A percentile compares a stretch with the other conserved stretches of the same genome.
Conservation (phyloP, 2,113 vertebrate genomes). For the Engystomops pustulosus region DNA sequence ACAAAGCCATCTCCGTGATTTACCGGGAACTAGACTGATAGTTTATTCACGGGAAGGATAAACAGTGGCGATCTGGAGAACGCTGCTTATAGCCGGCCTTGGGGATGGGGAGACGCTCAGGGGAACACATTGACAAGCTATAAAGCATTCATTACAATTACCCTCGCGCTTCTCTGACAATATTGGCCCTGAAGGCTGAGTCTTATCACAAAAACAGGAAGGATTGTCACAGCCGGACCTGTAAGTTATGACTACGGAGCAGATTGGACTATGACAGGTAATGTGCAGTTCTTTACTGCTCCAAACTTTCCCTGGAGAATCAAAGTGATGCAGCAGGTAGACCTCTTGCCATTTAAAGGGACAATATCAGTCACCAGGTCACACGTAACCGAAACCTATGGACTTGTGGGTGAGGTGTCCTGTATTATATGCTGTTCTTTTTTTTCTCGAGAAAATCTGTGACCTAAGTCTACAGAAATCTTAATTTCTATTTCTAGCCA, state of each 20-base stretch:
- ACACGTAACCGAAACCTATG: too few relatives aligned
- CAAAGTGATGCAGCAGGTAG: neutral
- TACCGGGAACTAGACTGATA: slow-evolving; percentile 62
- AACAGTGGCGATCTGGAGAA: slow-evolving; percentile 68
- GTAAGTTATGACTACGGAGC: slow-evolving; percentile 50
- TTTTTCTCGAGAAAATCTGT: too few relatives aligned
- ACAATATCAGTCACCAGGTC: too few relatives aligned
- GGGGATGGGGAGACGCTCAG: slow-evolving; percentile 64
- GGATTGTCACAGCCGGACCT: slow-evolving; percentile 22
- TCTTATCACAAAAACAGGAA: slow-evolving; percentile 49
- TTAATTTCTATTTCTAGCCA: too few relatives aligned
- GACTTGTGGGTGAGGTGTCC: too few relatives aligned
- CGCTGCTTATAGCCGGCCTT: slow-evolving; percentile 63
- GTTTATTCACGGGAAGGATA: slow-evolving; percentile 67
- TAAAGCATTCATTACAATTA: slow-evolving; percentile 62
- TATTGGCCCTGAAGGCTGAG: slow-evolving; percentile 53
- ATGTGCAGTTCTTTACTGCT: slow-evolving; percentile 17
- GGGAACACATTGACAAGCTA: slow-evolving; percentile 69
- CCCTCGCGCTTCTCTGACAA: slow-evolving; percentile 49
- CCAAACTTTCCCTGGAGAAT: neutral
- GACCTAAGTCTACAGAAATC: too few relatives aligned
- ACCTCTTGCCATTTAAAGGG: too few relatives aligned
- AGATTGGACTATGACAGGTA: slow-evolving; percentile 11
- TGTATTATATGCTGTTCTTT: too few relatives aligned
- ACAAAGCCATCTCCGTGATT: slow-evolving; percentile 64